Base-by-base conservation (phyloP, 2,888 invertebrate species). In the Drosophila maculinotata region DNA sequence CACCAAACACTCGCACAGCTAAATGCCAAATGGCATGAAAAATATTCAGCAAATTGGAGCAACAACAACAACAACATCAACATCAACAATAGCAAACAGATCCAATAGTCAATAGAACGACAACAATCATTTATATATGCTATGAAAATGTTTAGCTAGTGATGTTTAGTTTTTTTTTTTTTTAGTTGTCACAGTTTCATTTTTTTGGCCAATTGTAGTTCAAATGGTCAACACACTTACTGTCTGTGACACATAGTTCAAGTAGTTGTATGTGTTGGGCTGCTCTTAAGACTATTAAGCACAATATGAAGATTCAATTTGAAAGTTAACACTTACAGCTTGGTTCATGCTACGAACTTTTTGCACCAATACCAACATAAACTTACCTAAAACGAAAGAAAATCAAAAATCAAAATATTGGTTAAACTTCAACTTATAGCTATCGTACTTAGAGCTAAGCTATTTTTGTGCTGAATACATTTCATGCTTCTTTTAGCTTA, bases 361-460 rank as follows among this genome's bases (percentile, higher is more conserved):
- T 52, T 64, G 58, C 59, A 63, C 65, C 67, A 57, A 64, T 68
- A 69, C 56, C 70, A 85, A 82, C 67, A 76, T 33, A 71, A 83
- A 84, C 87, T 88, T 86, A 86, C 88, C 83, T 84, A 86, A 78
- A 84, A 83, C 35, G 86, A 82, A 58, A 77, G 8, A 63, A 49
- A 26, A 36, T 60, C 23, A 49, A 56, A 65, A 67, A 48, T 59
- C 25, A 71, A 69, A 59, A 58, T 41, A 44, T 49, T 36, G 26
- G 12, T 44, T 26, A 4, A 33, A 10, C n/a, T 44, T 49, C 14
- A 23, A 52, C 39, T 51, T 49, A 59, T 10, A 15, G 17, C 35
- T 36, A 76, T 64, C 17, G 69, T 66, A 52, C 48, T 73, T 47
- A 52, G 2, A 15, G 15, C 4, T 9, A 17, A 17, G 2, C 30